phyloP scores from a whole-genome alignment of 2,113 vertebrate genomes.

The Thomomys bottae region DNA sequence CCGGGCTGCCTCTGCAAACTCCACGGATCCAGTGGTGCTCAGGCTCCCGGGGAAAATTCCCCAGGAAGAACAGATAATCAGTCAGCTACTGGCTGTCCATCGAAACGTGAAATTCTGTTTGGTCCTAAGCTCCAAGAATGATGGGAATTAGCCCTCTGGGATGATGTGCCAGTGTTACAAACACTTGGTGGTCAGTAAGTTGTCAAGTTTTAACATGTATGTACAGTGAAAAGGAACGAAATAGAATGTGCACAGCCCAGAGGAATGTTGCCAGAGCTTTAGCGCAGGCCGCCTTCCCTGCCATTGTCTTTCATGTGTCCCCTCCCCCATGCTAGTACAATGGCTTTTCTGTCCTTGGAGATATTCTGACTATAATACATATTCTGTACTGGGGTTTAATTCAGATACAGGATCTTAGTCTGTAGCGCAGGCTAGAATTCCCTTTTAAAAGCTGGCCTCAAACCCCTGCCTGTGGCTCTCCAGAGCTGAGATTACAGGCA shows the following conservation, averaged over 20 bases:
- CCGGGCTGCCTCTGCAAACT: not conserved
- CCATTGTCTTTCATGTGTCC: rapidly evolving
- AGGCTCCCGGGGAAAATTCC: not conserved
- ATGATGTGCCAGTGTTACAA: not conserved
- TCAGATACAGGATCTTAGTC: too few species aligned
- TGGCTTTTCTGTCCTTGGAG: not conserved
- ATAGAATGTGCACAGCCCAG: not conserved
- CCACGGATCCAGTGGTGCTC: not conserved
- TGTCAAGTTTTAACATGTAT: not conserved
- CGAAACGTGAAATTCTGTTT: conserved; percentile 16
- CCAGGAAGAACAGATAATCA: not conserved
- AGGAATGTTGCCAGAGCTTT: not conserved
- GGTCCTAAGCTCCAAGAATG: conserved; percentile 24
- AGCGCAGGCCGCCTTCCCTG: too few species aligned
- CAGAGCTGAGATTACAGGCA: not conserved
- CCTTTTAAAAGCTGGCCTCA: not conserved
- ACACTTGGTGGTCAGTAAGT: not conserved
- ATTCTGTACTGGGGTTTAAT: too few species aligned
- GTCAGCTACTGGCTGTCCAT: not conserved
- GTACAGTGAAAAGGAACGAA: not conserved
- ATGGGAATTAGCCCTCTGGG: not conserved
- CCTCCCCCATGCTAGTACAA: not conserved
- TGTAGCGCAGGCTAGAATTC: not conserved
- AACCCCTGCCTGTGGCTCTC: not conserved
- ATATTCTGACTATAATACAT: not conserved